Percentiles rank a stretch among this genome's conserved stretches.
Evolutionary conservation across 2,888 invertebrate species (phyloP).

Genomic region (Hipparchia semele): DNA sequence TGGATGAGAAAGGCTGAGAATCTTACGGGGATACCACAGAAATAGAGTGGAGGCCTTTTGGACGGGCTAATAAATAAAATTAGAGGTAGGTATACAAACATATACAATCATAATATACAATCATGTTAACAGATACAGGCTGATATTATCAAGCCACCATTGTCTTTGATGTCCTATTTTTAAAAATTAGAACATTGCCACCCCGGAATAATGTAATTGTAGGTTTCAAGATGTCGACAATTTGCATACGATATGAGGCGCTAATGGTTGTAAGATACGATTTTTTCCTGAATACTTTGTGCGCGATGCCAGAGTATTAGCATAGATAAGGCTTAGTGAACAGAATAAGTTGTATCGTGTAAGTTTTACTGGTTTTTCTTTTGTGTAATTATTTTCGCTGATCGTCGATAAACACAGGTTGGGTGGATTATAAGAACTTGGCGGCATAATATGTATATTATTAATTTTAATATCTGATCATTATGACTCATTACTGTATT

Average conservation of each 20-base stretch:
- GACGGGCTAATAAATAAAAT: too few species aligned
- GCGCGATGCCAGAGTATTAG: conserved; percentile 61
- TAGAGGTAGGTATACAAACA: too few species aligned
- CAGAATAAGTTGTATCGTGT: conserved; percentile 44
- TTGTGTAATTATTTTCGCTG: conserved; percentile 27
- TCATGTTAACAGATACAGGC: too few species aligned
- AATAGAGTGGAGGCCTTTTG: too few species aligned
- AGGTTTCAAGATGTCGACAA: conserved; percentile 58
- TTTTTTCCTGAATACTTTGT: conserved; percentile 67
- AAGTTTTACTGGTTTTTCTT: conserved; percentile 17
- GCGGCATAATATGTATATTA: conserved; percentile 25
- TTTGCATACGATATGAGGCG: conserved; percentile 78
- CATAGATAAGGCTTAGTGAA: conserved; percentile 66
- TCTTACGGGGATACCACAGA: too few species aligned
- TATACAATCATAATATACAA: too few species aligned
- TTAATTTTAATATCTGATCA: conserved; percentile 30
- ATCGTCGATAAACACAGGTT: conserved; percentile 27
- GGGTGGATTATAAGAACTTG: conserved; percentile 18
- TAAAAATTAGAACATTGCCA: neutral
- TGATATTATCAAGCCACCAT: too few species aligned
- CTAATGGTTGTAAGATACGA: conserved; percentile 72
- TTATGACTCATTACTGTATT: conserved; percentile 23
- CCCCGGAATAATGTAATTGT: conserved; percentile 58
- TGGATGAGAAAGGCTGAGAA: too few species aligned
- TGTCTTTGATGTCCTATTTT: neutral